These are phyloP conservation scores for Vandiemenella viatica DNA, from an alignment of 2,888 invertebrate genomes.

Conservation along the genomic window DNA sequence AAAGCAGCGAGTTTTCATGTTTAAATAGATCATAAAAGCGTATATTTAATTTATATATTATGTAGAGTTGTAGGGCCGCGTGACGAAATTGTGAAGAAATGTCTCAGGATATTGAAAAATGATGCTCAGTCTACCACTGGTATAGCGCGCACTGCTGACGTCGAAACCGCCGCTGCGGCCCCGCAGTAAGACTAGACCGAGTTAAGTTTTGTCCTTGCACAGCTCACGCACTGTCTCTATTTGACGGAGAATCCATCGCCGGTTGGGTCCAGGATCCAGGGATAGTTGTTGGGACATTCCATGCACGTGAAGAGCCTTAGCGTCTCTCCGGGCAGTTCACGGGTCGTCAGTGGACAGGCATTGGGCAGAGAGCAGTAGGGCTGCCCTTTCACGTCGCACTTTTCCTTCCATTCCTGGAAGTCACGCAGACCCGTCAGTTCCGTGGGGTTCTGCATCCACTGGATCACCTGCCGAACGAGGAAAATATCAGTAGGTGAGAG, in stretches of 20 bases:
- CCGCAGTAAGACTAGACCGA: no score
- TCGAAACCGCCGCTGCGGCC: no score
- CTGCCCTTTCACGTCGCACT: constrained; percentile 86
- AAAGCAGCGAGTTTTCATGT: no score
- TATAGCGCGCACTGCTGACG: no score
- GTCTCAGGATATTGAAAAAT: no score
- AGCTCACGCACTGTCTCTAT: constrained; percentile 31
- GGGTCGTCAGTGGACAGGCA: constrained; percentile 74
- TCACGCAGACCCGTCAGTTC: constrained; percentile 73
- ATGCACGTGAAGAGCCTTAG: constrained; percentile 86
- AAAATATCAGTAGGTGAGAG: no score
- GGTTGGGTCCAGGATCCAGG: constrained; percentile 87
- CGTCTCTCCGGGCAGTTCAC: constrained; percentile 83
- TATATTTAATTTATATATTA: no score
- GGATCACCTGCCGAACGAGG: constrained; percentile 52
- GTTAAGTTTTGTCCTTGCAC: no score
- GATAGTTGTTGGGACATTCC: constrained; percentile 91
- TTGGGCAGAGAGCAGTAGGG: constrained; percentile 86
- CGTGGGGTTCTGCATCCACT: constrained; percentile 93
- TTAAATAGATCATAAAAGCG: no score
- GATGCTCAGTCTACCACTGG: no score
- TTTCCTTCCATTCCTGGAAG: constrained; percentile 91
- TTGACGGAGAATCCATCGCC: constrained; percentile 82
- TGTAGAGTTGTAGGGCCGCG: no score
- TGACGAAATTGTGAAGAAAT: no score